Evolutionary conservation across 1,140 invertebrate genomes (phyloP).

Genomic region (Apis florea): DNA sequence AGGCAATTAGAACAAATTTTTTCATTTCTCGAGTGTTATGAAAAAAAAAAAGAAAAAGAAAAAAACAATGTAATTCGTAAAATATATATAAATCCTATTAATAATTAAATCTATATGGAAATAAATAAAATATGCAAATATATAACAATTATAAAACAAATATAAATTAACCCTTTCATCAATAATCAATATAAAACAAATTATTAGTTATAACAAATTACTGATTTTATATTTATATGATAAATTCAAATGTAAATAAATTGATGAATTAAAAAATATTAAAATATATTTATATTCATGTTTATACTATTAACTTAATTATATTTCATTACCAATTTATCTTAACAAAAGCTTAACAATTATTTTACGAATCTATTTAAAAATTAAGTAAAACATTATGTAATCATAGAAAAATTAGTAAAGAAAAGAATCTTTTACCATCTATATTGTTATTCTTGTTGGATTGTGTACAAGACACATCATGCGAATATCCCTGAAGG

Average conservation of each 20-base stretch:
- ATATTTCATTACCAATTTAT: neutral
- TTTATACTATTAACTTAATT: neutral
- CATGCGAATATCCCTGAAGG: slow-evolving; percentile 39
- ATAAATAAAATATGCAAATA: neutral
- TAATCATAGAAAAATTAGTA: neutral
- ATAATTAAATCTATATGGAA: neutral
- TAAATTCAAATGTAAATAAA: neutral
- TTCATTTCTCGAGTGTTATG: slow-evolving; percentile 2
- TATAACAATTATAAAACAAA: neutral
- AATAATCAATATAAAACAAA: neutral
- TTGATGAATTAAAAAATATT: neutral
- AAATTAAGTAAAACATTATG: neutral
- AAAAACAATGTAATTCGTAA: neutral
- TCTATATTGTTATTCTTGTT: slow-evolving; percentile 52
- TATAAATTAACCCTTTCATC: neutral
- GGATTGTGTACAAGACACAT: slow-evolving; percentile 39
- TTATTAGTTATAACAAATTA: neutral
- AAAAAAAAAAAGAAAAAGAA: neutral
- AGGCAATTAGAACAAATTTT: slow-evolving; percentile 18
- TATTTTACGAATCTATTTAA: neutral
- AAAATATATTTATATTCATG: neutral
- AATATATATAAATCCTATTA: neutral
- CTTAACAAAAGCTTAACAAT: neutral
- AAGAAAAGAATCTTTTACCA: slow-evolving; percentile 31
- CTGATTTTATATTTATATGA: neutral